These are phyloP conservation scores for Eupsilia transversa DNA, from an alignment of 2,888 invertebrate species.

Conservation along the genomic window DNA sequence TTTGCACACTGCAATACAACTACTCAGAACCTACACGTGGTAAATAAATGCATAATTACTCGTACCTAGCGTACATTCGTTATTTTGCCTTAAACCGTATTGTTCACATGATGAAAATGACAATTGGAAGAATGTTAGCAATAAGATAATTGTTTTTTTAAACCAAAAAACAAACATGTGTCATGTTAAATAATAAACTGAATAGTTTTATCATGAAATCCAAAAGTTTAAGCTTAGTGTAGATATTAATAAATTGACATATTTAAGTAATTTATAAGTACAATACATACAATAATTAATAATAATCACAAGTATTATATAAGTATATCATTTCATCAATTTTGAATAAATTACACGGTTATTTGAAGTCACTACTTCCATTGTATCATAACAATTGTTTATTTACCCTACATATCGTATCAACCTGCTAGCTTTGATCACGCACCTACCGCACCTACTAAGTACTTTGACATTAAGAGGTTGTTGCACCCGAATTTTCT, in stretches of 20 bases:
- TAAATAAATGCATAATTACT: slow-evolving; percentile 18
- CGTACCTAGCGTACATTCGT: background rate
- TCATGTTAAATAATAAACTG: background rate
- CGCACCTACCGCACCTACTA: slow-evolving; percentile 18
- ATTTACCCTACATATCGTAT: slow-evolving; percentile 26
- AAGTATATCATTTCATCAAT: too few relatives aligned
- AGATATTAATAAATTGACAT: background rate
- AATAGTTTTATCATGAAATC: background rate
- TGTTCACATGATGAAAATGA: background rate
- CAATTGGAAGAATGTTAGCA: background rate
- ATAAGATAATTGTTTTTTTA: background rate
- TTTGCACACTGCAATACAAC: slow-evolving; percentile 16
- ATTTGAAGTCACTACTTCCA: slow-evolving; percentile 9
- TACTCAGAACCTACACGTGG: slow-evolving; percentile 12
- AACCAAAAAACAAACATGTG: background rate
- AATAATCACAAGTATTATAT: background rate
- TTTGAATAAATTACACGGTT: slow-evolving; percentile 31
- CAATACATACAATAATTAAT: background rate
- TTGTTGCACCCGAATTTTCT: slow-evolving; percentile 41
- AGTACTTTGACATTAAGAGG: slow-evolving; percentile 41
- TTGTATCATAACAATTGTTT: slow-evolving; percentile 36
- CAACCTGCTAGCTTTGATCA: slow-evolving; percentile 37
- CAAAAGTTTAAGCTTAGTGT: too few relatives aligned
- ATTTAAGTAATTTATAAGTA: background rate
- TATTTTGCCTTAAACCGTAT: background rate